A percentile compares a stretch with the other conserved stretches of the same genome.
Evolutionary conservation across 2,113 vertebrate species (phyloP).

Genomic region (Toxotes chatareus): DNA sequence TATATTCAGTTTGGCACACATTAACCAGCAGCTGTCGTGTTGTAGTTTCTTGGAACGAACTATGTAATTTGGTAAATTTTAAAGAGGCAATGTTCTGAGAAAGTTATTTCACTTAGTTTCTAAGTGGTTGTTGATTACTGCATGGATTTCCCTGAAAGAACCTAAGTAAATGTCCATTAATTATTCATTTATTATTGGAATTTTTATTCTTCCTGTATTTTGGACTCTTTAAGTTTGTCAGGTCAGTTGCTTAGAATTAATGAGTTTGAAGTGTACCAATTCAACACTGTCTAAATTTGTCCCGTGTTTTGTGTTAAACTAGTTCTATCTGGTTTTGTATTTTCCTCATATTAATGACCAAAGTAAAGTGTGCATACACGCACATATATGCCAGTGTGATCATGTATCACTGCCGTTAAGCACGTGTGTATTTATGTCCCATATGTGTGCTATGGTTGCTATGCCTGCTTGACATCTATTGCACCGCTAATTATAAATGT

Average conservation of each 20-base stretch:
- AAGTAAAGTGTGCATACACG: background rate
- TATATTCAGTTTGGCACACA: background rate
- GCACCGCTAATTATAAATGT: constrained; percentile 73
- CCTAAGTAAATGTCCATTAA: background rate
- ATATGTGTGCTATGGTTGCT: constrained; percentile 47
- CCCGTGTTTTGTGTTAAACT: too few species aligned
- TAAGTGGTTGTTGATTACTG: too few species aligned
- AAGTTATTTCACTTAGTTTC: background rate
- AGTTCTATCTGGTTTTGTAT: background rate
- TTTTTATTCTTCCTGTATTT: background rate
- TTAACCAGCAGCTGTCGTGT: background rate
- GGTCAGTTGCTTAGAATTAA: background rate
- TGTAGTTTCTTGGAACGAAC: background rate
- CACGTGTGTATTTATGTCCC: constrained; percentile 61
- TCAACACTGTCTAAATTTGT: background rate
- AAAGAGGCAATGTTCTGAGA: background rate
- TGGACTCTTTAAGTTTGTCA: background rate
- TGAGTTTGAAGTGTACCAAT: background rate
- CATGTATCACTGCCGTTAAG: constrained; percentile 5
- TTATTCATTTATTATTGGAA: background rate
- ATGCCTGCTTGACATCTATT: constrained; percentile 54
- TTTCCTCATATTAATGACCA: background rate
- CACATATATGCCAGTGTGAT: constrained; percentile 4
- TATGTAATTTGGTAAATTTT: background rate
- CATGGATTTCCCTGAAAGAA: background rate